Conservation (phyloP, 2,797 vertebrate genomes). For the Pseudomugil tenellus region DNA sequence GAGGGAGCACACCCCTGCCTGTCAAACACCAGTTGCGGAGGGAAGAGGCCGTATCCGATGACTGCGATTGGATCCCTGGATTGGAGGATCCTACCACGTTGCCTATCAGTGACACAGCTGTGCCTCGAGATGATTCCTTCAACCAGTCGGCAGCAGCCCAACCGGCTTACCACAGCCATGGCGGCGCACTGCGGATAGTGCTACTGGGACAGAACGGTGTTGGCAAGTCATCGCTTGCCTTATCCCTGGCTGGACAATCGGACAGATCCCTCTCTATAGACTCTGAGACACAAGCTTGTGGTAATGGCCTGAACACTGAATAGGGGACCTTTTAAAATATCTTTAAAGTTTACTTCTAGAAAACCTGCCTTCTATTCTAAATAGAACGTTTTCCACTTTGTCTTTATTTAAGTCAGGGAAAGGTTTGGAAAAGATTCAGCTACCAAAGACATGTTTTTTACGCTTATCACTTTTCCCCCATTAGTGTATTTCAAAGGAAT, state of each 20-base stretch:
- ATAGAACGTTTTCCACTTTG: too few relatives aligned
- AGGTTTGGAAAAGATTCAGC: not conserved
- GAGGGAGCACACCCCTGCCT: slow-evolving; percentile 91
- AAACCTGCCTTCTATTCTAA: not conserved
- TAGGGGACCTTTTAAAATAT: not conserved
- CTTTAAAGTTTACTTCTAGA: slow-evolving; percentile 6
- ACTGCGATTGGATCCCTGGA: slow-evolving; percentile 84
- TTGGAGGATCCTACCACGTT: slow-evolving; percentile 74
- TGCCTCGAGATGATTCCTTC: slow-evolving; percentile 80
- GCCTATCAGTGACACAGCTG: slow-evolving; percentile 73
- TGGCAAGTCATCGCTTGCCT: slow-evolving; percentile 89
- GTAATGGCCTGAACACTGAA: slow-evolving; percentile 67
- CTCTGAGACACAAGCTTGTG: slow-evolving; percentile 82
- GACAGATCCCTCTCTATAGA: slow-evolving; percentile 85
- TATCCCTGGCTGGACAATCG: slow-evolving; percentile 85
- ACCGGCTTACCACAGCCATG: slow-evolving; percentile 70
- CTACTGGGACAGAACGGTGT: slow-evolving; percentile 91
- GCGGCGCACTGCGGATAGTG: slow-evolving; percentile 82
- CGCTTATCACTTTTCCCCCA: not conserved
- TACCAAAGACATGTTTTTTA: not conserved
- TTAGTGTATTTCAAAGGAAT: not conserved
- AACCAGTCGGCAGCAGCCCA: slow-evolving; percentile 60
- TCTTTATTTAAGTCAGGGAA: too few relatives aligned
- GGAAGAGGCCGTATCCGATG: slow-evolving; percentile 86
- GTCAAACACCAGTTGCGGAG: slow-evolving; percentile 89